A percentile compares a stretch with the other conserved stretches of the same genome.
phyloP scores from a whole-genome alignment of 2,113 vertebrate genomes.

The Colinus virginianus region DNA sequence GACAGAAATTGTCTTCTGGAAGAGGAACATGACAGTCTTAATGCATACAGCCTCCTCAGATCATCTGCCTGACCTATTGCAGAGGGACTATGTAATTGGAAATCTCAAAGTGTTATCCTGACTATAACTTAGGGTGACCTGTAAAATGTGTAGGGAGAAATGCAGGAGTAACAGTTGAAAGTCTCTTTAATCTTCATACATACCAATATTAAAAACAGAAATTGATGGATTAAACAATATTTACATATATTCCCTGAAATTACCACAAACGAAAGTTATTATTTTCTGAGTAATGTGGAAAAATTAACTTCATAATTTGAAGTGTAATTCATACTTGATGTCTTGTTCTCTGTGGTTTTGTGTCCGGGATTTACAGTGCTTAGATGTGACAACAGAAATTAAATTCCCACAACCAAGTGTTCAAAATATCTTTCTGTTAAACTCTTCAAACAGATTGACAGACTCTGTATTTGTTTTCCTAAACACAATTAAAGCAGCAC shows the following conservation, averaged over 20 bases:
- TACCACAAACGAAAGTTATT: neutral
- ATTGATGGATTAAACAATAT: neutral
- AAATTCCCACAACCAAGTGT: neutral
- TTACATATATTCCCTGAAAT: neutral
- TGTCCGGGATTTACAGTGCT: neutral
- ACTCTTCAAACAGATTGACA: conserved; percentile 3
- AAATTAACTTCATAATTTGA: neutral
- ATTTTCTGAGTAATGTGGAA: neutral
- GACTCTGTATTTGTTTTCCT: neutral
- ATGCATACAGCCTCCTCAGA: neutral
- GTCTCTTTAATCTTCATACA: neutral
- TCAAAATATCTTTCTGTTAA: neutral
- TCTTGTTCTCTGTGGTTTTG: neutral
- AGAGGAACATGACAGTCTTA: accelerated
- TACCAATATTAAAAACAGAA: neutral
- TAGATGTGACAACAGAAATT: neutral
- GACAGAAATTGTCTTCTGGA: neutral
- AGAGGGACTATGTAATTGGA: neutral
- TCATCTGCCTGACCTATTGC: neutral
- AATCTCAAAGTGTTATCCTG: neutral
- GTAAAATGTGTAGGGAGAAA: neutral
- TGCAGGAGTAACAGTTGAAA: neutral
- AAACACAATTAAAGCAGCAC: neutral
- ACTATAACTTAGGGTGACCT: neutral
- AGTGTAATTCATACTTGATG: neutral